A percentile compares a stretch with the other conserved stretches of the same genome.
These are phyloP conservation scores for Drosophila greeni DNA, from an alignment of 2,888 invertebrate species.

Conservation along the genomic window DNA sequence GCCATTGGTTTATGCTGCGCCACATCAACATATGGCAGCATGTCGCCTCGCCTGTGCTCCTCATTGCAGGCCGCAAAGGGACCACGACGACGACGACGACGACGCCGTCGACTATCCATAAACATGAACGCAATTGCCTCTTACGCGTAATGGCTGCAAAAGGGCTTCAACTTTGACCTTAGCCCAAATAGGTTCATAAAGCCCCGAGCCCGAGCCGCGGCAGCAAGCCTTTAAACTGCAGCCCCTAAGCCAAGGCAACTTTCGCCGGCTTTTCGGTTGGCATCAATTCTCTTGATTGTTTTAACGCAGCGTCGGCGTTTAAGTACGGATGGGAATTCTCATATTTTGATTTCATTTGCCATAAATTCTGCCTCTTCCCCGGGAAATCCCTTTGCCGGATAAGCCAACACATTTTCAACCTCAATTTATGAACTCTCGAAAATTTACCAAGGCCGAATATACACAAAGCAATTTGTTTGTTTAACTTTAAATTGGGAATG, in stretches of 20 bases:
- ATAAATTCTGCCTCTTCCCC: conserved; percentile 12
- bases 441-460: background rate
- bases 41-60: conserved; percentile 41
- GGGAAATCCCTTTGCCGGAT: conserved; percentile 2
- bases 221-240: conserved; percentile 35
- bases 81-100: conserved; percentile 16
- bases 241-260: conserved; percentile 11
- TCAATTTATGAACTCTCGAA: conserved; percentile 2
- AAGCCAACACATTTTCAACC: conserved; percentile 3
- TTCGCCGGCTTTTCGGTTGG: conserved; percentile 20
- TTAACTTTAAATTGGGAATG: background rate
- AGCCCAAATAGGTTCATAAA: conserved; percentile 56
- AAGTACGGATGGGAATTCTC: conserved; percentile 22
- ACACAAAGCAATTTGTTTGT: background rate
- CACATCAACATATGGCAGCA: conserved; percentile 69
- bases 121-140: conserved; percentile 41
- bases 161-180: conserved; percentile 69
- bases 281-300: conserved; percentile 29
- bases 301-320: conserved; percentile 13
- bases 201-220: conserved; percentile 5
- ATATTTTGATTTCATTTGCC: conserved; percentile 37
- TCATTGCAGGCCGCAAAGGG: conserved; percentile 53
- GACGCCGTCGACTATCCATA: conserved; percentile 32
- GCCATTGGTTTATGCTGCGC: conserved; percentile 68
- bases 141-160: conserved; percentile 47